A percentile compares a stretch with the other conserved stretches of the same genome.
phyloP scores from a whole-genome alignment of 2,797 vertebrate species.

The Erpetoichthys calabaricus region DNA sequence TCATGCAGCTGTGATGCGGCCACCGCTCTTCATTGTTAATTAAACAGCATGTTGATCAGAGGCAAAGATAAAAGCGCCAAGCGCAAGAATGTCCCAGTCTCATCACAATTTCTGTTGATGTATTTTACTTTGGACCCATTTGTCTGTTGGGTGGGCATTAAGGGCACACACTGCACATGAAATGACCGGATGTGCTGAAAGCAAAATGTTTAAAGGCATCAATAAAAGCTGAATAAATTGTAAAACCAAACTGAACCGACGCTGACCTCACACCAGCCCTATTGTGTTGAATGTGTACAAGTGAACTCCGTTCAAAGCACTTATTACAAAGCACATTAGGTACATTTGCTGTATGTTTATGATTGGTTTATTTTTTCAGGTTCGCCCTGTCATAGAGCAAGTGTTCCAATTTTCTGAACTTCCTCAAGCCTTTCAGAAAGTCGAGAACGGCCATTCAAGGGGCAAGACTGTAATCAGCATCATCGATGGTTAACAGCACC shows the following conservation, averaged over 20 bases:
- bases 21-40: constrained; percentile 52
- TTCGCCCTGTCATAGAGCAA: constrained; percentile 74
- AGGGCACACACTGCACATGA: too few relatives aligned
- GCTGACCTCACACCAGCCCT: too few relatives aligned
- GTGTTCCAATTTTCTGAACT: constrained; percentile 75
- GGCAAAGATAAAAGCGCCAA: constrained; percentile 39
- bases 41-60: constrained; percentile 56
- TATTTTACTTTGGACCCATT: too few relatives aligned
- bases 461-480: constrained; percentile 82
- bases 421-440: constrained; percentile 74
- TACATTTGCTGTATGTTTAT: not conserved
- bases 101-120: constrained; percentile 51
- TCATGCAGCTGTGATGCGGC: constrained; percentile 46
- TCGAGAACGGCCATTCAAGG: constrained; percentile 80
- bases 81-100: constrained; percentile 46
- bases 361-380: constrained; percentile 40
- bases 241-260: too few relatives aligned
- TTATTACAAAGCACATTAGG: too few relatives aligned
- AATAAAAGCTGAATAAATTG: too few relatives aligned
- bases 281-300: too few relatives aligned
- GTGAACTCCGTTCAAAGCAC: too few relatives aligned
- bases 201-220: too few relatives aligned
- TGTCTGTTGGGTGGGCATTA: too few relatives aligned
- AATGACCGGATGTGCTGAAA: too few relatives aligned
- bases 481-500: constrained; percentile 25